These are phyloP conservation scores for Datnioides undecimradiatus DNA, from an alignment of 2,113 vertebrate species.

Conservation along the genomic window DNA sequence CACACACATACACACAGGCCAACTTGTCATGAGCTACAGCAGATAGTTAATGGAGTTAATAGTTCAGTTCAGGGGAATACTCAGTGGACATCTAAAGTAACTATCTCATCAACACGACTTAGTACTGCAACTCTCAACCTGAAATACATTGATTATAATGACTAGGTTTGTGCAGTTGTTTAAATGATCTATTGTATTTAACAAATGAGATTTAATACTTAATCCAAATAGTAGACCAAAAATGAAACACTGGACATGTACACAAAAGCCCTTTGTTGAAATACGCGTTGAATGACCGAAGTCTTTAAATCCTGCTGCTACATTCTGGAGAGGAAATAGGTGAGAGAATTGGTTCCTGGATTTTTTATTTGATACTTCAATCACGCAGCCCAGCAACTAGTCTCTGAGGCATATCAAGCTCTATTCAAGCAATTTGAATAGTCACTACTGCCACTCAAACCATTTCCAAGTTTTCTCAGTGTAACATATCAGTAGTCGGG, in stretches of 20 bases:
- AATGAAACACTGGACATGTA: not conserved
- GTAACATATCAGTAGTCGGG: not conserved
- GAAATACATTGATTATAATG: not conserved
- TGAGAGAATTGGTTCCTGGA: not conserved
- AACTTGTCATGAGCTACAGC: too few species aligned
- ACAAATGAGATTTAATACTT: not conserved
- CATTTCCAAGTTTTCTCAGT: not conserved
- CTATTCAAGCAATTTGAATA: not conserved
- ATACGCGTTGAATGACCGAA: slow-evolving; percentile 2
- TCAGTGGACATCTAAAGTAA: too few species aligned
- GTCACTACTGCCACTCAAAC: not conserved
- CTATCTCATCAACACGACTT: not conserved
- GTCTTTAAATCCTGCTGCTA: not conserved
- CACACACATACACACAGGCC: too few species aligned
- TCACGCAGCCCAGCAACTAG: not conserved
- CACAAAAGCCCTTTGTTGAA: not conserved
- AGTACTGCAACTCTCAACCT: not conserved
- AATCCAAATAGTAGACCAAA: not conserved
- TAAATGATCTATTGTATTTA: not conserved
- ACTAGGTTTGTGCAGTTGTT: not conserved
- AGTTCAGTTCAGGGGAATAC: too few species aligned
- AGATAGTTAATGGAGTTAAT: too few species aligned
- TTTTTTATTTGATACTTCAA: not conserved
- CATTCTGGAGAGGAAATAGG: not conserved
- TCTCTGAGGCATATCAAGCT: not conserved